phyloP scores from a whole-genome alignment of 1,140 invertebrate genomes.

The Rhizoglyphus robini region DNA sequence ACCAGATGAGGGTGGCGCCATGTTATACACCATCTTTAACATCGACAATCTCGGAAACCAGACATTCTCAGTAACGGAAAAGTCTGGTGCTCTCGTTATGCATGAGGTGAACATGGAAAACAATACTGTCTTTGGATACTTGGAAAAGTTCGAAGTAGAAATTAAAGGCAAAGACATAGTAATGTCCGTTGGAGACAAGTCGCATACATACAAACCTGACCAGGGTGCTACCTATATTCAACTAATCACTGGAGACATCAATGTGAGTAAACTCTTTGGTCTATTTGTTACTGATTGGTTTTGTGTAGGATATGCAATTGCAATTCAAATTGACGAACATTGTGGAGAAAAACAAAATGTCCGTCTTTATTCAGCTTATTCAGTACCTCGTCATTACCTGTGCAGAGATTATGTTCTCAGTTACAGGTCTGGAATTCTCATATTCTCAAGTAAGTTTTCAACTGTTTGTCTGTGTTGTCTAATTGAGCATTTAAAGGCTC shows the following conservation, averaged over 20 bases:
- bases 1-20: conserved; percentile 8
- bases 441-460: too few species aligned
- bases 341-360: not conserved
- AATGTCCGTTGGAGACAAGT: not conserved
- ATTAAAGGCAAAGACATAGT: conserved; percentile 7
- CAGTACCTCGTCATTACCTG: conserved; percentile 73
- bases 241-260: not conserved
- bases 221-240: conserved; percentile 11
- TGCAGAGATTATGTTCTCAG: conserved; percentile 72
- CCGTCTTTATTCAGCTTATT: conserved; percentile 40
- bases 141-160: conserved; percentile 4
- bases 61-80: not conserved
- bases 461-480: too few species aligned
- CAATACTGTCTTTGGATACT: not conserved
- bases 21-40: not conserved
- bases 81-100: not conserved
- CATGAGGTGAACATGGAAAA: not conserved
- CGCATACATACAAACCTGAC: not conserved
- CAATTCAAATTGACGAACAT: not conserved
- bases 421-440: conserved; percentile 80
- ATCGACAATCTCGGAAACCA: not conserved
- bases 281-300: not conserved
- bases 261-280: not conserved
- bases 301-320: not conserved
- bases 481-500: too few species aligned